Conservation (phyloP, 2,888 invertebrate species). For the Drosophila pseudotalamancana region DNA sequence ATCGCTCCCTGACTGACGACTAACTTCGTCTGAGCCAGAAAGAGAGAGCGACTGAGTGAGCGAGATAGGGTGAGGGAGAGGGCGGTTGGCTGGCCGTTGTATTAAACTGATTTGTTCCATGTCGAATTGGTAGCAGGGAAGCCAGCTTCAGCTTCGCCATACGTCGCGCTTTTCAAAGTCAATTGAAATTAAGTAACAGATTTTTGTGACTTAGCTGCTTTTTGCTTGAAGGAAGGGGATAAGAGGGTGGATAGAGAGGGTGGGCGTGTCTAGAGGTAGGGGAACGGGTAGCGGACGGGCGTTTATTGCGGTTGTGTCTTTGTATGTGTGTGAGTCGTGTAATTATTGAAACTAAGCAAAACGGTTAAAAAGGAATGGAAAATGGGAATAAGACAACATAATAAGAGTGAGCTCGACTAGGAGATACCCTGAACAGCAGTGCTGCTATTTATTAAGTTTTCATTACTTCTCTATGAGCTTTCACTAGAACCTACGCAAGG, state of each 20-base stretch:
- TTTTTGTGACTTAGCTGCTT: conserved; percentile 56
- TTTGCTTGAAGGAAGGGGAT: background rate
- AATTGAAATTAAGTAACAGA: conserved; percentile 80
- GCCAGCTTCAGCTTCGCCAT: conserved; percentile 45
- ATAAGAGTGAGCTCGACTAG: too few relatives aligned
- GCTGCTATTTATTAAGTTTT: too few relatives aligned
- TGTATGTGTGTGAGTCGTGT: conserved; percentile 1
- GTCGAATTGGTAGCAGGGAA: conserved; percentile 56
- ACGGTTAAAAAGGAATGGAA: too few relatives aligned
- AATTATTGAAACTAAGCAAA: conserved; percentile 11
- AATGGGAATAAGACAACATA: background rate
- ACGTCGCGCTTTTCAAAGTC: conserved; percentile 74
- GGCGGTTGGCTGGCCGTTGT: conserved; percentile 23
- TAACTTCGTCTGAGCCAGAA: conserved; percentile 23
- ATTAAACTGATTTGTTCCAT: conserved; percentile 76
- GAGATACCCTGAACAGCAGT: too few relatives aligned
- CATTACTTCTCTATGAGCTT: too few relatives aligned
- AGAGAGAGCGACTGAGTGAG: background rate
- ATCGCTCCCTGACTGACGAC: conserved; percentile 60
- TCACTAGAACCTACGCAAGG: too few relatives aligned
- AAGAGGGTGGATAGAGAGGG: background rate
- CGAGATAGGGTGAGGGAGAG: background rate
- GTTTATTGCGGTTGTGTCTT: conserved; percentile 15
- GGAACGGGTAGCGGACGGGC: background rate
- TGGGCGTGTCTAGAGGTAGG: too few relatives aligned